Percentiles rank a stretch among this genome's conserved stretches.
Evolutionary conservation across 1,140 invertebrate genomes (phyloP).

Genomic region (Pseudomyrmex pallidus): DNA sequence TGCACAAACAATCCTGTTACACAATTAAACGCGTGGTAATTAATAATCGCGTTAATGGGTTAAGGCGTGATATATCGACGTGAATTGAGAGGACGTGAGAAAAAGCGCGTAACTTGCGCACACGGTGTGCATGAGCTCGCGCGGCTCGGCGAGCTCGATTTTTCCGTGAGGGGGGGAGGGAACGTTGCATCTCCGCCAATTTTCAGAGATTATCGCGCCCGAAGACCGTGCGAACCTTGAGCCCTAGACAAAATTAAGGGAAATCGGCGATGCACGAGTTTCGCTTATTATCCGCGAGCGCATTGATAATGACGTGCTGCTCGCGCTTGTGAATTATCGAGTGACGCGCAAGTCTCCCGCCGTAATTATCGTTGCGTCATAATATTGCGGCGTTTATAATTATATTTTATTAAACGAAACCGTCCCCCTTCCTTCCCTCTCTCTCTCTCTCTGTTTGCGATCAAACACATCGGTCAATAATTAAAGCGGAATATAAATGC

Average conservation of each 20-base stretch:
- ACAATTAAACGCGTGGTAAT: neutral
- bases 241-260: slow-evolving; percentile 33
- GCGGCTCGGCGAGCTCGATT: slow-evolving; percentile 56
- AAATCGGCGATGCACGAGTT: slow-evolving; percentile 52
- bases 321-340: neutral
- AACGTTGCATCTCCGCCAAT: slow-evolving; percentile 79
- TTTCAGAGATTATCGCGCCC: slow-evolving; percentile 82
- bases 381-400: too few species aligned
- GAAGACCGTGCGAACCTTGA: slow-evolving; percentile 69
- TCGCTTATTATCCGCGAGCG: slow-evolving; percentile 12
- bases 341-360: neutral
- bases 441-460: too few species aligned
- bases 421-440: too few species aligned
- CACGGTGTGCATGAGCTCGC: slow-evolving; percentile 51
- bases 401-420: too few species aligned
- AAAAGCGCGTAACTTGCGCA: neutral
- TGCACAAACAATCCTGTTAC: neutral
- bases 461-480: too few species aligned
- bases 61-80: too few species aligned
- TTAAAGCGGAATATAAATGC: too few species aligned
- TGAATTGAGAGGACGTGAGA: neutral
- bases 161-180: slow-evolving; percentile 35
- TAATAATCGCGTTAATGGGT: neutral
- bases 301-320: slow-evolving; percentile 22
- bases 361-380: neutral